Conservation (phyloP, 2,888 invertebrate species). For the Microdon myrmicae region DNA sequence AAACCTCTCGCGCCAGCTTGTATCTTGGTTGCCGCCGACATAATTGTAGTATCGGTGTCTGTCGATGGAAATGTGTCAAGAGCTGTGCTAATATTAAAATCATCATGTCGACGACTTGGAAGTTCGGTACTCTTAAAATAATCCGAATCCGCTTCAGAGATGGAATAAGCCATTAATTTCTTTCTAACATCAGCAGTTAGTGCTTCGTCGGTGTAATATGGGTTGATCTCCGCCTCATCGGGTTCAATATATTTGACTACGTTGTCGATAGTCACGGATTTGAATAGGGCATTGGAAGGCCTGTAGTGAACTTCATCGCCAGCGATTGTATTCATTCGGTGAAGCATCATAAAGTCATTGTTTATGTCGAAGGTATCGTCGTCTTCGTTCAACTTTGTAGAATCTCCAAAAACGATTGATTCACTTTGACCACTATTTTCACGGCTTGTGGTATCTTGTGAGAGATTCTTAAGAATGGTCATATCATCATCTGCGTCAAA, state of each 20-base stretch:
- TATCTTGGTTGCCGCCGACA: constrained; percentile 64
- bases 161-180: constrained; percentile 63
- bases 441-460: constrained; percentile 55
- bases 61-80: constrained; percentile 60
- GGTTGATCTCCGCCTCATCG: constrained; percentile 47
- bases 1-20: constrained; percentile 64
- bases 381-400: constrained; percentile 19
- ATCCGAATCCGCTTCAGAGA: constrained; percentile 64
- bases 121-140: constrained; percentile 55
- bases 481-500: constrained; percentile 57
- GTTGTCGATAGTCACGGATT: constrained; percentile 58
- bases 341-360: constrained; percentile 31
- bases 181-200: constrained; percentile 60
- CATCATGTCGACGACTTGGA: constrained; percentile 52
- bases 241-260: constrained; percentile 53
- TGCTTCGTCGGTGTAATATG: constrained; percentile 59
- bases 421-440: constrained; percentile 61
- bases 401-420: constrained; percentile 56
- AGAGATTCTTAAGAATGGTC: constrained; percentile 56
- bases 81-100: constrained; percentile 62
- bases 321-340: constrained; percentile 57
- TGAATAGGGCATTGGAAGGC: constrained; percentile 52
- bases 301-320: constrained; percentile 46
- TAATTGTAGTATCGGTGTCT: constrained; percentile 64
- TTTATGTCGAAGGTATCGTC: constrained; percentile 32